Base-by-base conservation (phyloP, 1,140 invertebrate species). In the Cotesia typhae region DNA sequence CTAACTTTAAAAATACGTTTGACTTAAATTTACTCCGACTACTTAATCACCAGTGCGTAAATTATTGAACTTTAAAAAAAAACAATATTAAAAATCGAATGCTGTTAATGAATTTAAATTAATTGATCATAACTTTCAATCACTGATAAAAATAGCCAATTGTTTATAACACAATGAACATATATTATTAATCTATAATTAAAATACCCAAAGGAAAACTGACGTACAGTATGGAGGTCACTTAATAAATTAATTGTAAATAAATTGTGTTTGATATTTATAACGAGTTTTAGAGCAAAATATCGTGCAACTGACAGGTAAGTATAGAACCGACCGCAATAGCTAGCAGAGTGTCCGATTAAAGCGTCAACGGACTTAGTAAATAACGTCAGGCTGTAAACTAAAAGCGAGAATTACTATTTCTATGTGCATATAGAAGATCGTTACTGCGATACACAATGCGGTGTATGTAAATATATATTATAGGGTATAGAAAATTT, bases 401-500 rank as follows among this genome's bases (percentile, higher is more conserved):
- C 66, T 52, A 28, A 20, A 75, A 77, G 78, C 74, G 77, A 71
- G 79, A 72, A 80, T 81, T 78, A 77, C 74, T 80, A 75, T 78
- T 78, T 78, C 71, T 71, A 55, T 64, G n/a, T 71, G 51, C 72
- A 76, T 80, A 79, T 77, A 75, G 73, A 73, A 57, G 66, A 63
- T 28, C 66, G 60, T 60, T 28, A 60, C 41, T 47, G 41, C 41
- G 10, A 47, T 47, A 47, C 41, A 47, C 1, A 47, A 47, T 47
- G 10, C 41, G 10, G 41, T 47, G 28, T 28, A 28, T 28, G 28
- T 28, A 28, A 28, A 28, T 28, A 47, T 47, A 47, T 47, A 47
- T 47, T 47, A 47, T 47, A 47, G 64, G 53, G 73, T 59, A 51
- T n/a, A 60, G 64, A 59, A 74, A 77, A 80, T 64, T 77, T 80